These are phyloP conservation scores for Holocentrus rufus DNA, from an alignment of 2,797 vertebrate genomes.

Conservation along the genomic window DNA sequence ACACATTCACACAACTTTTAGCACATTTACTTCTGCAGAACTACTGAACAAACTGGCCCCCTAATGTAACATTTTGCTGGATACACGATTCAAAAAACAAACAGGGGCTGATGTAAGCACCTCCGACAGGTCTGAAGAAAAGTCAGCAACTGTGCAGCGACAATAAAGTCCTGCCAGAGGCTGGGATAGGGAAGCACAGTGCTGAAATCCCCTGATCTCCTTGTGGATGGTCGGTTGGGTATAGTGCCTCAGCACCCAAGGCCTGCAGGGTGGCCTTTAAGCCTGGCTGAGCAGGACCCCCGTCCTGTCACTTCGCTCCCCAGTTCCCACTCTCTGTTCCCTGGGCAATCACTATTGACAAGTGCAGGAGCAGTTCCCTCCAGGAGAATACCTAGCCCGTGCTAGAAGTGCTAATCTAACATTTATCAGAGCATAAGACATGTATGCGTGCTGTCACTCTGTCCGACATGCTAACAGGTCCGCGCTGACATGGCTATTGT, in stretches of 20 bases:
- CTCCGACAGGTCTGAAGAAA: constrained; percentile 83
- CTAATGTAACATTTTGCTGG: constrained; percentile 49
- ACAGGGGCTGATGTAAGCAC: constrained; percentile 83
- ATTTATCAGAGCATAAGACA: constrained; percentile 85
- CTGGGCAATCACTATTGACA: constrained; percentile 92
- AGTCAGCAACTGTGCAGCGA: constrained; percentile 74
- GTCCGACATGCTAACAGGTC: constrained; percentile 75
- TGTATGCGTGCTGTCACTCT: constrained; percentile 79
- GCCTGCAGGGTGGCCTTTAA: constrained; percentile 92
- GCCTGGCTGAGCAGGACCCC: constrained; percentile 87
- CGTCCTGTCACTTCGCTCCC: constrained; percentile 84
- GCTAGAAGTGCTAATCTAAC: constrained; percentile 93
- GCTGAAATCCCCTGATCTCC: constrained; percentile 56
- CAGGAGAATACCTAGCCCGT: constrained; percentile 83
- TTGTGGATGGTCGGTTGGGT: constrained; percentile 57
- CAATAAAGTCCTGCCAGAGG: constrained; percentile 84
- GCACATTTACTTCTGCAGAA: constrained; percentile 32
- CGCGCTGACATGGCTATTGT: constrained; percentile 70
- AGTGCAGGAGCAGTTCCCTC: constrained; percentile 87
- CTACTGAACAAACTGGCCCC: constrained; percentile 52
- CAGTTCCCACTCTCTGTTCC: constrained; percentile 75
- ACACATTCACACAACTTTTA: constrained; percentile 18
- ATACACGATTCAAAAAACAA: constrained; percentile 63
- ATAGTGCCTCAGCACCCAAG: constrained; percentile 79
- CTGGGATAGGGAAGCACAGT: constrained; percentile 66